Evolutionary conservation across 2,113 vertebrate genomes (phyloP), one percentile per base, ranked within the genome.

Genomic region (Lamprotornis superbus): DNA sequence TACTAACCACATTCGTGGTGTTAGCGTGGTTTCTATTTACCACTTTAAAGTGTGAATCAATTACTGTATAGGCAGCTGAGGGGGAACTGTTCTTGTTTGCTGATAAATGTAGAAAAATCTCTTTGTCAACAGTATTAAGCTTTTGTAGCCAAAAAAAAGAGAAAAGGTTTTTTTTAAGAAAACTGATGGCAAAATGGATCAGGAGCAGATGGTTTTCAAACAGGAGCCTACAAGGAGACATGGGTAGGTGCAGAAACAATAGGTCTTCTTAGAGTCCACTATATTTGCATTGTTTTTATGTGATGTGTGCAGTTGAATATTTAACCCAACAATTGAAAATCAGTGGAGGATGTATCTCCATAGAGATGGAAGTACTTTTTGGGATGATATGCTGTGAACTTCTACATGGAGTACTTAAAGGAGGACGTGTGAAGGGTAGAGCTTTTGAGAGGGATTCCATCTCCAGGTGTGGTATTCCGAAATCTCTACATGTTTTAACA

Each of bases 381-480:
- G 30, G 33, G 28, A 31, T 90, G 28, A 65, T 16, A 5, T 19
- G n/a, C n/a, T 64, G 31, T 75, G 87, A 93, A 55, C 33, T 81
- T 78, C 64, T 81, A 3, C 4, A 1, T 0, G 0, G 65, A 77
- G 12, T 35, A 10, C 49, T 69, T 65, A 31, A 69, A 80, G 50
- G 63, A 88, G 46, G 40, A 90, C 57, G 14, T 1, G 1, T 65
- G n/a, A 87, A 76, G 23, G 28, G 53, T 73, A 76, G 50, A 65
- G 39, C 42, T 85, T 93, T 80, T 30, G 79, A 92, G 79, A 92
- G 42, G 68, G 79, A 88, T 93, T 93, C 92, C 85, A 70, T 93
- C 83, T 86, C 63, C 92, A 92, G 92, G 94, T 94, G 94, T 94
- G 92, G 86, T 87, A 59, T 92, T 93, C 92, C 90, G 88, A 96